Evolutionary conservation across 2,888 invertebrate species (phyloP).

Genomic region (Eupithecia inturbata): DNA sequence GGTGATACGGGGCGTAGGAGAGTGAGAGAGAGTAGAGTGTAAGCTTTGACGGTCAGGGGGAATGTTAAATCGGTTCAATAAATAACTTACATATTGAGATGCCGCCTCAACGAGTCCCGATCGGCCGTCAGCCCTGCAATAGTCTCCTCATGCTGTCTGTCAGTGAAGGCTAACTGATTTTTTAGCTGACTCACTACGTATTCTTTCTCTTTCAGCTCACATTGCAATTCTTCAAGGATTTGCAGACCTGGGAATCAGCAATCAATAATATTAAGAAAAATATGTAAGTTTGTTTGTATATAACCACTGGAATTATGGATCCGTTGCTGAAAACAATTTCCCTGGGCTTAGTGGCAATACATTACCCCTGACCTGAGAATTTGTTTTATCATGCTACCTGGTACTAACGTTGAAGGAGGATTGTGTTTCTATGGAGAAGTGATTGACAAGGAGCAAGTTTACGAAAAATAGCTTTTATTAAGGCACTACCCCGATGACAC

Average conservation of each 20-base stretch:
- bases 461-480: too few relatives aligned
- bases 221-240: constrained; percentile 72
- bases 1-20: too few relatives aligned
- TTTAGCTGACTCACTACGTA: constrained; percentile 68
- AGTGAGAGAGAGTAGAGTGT: too few relatives aligned
- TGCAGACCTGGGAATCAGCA: constrained; percentile 65
- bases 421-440: too few relatives aligned
- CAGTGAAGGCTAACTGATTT: constrained; percentile 70
- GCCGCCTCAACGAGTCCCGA: constrained; percentile 64
- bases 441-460: too few relatives aligned
- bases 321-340: not conserved
- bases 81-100: constrained; percentile 67
- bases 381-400: too few relatives aligned
- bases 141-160: constrained; percentile 75
- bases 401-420: too few relatives aligned
- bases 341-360: not conserved
- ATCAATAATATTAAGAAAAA: not conserved
- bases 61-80: not conserved
- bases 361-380: too few relatives aligned
- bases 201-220: constrained; percentile 73
- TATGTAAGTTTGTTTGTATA: not conserved
- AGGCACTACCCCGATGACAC: too few relatives aligned
- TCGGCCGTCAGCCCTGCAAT: constrained; percentile 68
- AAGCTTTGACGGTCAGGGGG: too few relatives aligned
- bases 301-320: not conserved